Evolutionary conservation across 2,113 vertebrate species (phyloP), one percentile per base, ranked within the genome.

Genomic region (Sander lucioperca): DNA sequence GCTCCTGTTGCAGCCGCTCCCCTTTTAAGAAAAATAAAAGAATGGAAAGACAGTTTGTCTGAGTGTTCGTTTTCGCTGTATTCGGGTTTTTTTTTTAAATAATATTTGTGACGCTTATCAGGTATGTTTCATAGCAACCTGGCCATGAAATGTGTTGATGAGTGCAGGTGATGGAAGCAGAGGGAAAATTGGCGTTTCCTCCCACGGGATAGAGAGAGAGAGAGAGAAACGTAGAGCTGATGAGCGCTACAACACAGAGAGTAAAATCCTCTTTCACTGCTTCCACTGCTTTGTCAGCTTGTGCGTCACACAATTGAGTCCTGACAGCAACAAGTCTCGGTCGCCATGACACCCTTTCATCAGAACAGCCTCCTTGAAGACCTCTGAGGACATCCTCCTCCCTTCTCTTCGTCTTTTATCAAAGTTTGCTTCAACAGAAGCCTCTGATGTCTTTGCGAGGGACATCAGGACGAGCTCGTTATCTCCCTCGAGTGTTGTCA

Each of bases 271-370:
- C 53, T 27, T 4, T 47, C 63, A 19, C 65, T 14, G 27, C 50
- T 5, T 77, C 2, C 53, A 10, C 63, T n/a, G 39, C 48, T 58
- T 66, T 74, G 59, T 86, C 75, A 66, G 71, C 54, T n/a, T 1
- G 59, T 77, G 76, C 1, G 33, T 81, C 73, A 48, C 50, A 11
- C 48, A 69, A 25, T 76, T 39, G 3, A 33, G 50, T 69, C 72
- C 61, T 50, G 69, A 71, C 80, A 68, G 58, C 59, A 80, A 78
- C 79, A 33, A 54, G 5, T 15, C 21, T 15, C 18, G 0, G 87
- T 93, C 18, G 77, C 4, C 89, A 86, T 82, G 88, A 54, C 80
- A 30, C 3, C 88, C 77, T 80, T 73, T 81, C 12, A 83, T 88
- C 47, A 23, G 7, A 54, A 21, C 48, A 54, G 18, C 59, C 72